Percentiles rank a stretch among this genome's conserved stretches.
Conservation (phyloP, 2,888 invertebrate genomes). For the Troilus luridus region DNA sequence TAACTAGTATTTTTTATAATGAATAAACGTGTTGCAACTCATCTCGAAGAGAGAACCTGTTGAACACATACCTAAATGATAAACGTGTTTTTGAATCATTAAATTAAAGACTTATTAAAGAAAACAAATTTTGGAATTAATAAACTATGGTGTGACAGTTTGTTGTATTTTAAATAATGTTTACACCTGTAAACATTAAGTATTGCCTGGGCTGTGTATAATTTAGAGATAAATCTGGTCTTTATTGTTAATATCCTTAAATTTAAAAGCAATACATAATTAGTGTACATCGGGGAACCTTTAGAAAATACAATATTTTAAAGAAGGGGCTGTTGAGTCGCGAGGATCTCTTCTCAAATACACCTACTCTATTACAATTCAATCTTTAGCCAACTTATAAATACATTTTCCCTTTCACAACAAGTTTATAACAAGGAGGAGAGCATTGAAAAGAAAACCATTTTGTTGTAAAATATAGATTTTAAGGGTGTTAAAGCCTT, state of each 20-base stretch:
- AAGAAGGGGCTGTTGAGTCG: background rate
- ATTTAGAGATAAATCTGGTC: no score
- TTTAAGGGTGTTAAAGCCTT: slow-evolving; percentile 40
- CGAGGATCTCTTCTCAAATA: background rate
- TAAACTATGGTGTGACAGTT: no score
- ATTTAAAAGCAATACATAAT: background rate
- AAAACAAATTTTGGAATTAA: no score
- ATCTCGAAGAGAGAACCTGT: no score
- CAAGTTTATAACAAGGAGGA: background rate
- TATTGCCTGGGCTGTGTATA: no score
- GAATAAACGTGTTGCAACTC: no score
- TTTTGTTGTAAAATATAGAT: slow-evolving; percentile 21
- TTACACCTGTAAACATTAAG: no score
- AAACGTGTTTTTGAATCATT: no score
- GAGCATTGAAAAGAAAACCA: slow-evolving; percentile 17
- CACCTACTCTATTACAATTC: background rate
- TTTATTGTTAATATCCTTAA: background rate
- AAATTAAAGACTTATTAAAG: no score
- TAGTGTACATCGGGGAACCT: background rate
- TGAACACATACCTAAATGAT: no score
- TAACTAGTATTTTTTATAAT: no score
- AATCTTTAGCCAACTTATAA: background rate
- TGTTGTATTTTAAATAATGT: no score
- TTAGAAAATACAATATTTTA: background rate
- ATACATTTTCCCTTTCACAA: background rate